phyloP scores from a whole-genome alignment of 2,113 vertebrate species.

The Oceanites oceanicus region DNA sequence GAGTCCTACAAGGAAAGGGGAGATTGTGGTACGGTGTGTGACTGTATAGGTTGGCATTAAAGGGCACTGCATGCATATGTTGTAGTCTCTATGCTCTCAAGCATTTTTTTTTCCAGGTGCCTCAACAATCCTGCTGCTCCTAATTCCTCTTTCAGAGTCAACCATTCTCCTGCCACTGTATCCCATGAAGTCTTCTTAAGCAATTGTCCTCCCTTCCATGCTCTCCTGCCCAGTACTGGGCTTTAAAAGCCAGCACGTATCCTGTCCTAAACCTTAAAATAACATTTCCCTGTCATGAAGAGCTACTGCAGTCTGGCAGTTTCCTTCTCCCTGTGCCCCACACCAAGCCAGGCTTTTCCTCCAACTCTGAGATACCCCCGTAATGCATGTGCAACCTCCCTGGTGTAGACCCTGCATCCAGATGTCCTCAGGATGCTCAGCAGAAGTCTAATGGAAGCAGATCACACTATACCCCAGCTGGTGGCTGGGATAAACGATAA shows the following conservation, averaged over 20 bases:
- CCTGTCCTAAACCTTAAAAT: neutral
- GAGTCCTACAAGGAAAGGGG: neutral
- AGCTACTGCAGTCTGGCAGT: neutral
- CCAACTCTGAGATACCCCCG: neutral
- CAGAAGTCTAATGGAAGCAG: neutral
- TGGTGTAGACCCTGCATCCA: neutral
- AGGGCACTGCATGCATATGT: neutral
- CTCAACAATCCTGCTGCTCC: neutral
- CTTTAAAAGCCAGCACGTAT: neutral
- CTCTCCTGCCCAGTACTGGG: neutral
- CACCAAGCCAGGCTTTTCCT: neutral
- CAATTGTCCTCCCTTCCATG: neutral
- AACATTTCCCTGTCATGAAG: neutral
- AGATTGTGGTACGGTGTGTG: neutral
- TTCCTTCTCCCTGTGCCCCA: neutral
- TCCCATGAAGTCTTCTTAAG: neutral
- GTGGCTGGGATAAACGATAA: neutral
- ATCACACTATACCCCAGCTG: neutral
- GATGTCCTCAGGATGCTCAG: neutral
- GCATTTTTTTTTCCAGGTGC: neutral
- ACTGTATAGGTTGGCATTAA: neutral
- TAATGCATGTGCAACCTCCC: neutral
- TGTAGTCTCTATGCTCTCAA: neutral
- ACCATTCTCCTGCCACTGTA: neutral
- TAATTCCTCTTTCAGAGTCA: neutral